Evolutionary conservation across 2,797 vertebrate species (phyloP).

Genomic region (Onychomys torridus): DNA sequence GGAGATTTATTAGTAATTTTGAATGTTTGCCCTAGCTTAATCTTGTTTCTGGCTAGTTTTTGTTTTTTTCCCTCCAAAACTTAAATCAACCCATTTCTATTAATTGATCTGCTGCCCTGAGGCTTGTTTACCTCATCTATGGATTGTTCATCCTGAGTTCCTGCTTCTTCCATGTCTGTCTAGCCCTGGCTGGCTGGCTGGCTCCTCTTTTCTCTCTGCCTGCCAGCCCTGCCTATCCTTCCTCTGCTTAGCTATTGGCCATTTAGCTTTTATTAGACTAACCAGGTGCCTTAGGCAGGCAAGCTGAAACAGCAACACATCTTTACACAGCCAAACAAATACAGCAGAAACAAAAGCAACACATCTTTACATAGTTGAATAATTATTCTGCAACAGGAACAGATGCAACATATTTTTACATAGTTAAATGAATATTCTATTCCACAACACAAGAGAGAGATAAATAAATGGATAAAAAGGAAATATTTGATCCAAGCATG

Average conservation of each 20-base stretch:
- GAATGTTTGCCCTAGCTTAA: not conserved
- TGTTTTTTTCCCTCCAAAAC: too few species aligned
- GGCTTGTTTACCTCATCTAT: not conserved
- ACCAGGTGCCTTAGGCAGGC: not conserved
- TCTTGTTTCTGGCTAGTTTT: not conserved
- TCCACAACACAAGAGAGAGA: not conserved
- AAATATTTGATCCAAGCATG: not conserved
- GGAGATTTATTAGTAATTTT: not conserved
- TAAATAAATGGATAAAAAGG: not conserved
- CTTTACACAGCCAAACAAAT: too few species aligned
- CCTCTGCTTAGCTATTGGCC: not conserved
- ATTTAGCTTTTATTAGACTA: not conserved
- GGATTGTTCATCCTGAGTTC: not conserved
- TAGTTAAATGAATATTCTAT: not conserved
- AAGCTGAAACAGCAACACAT: not conserved
- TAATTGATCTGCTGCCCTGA: not conserved
- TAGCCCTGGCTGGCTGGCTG: not conserved
- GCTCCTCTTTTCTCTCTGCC: not conserved
- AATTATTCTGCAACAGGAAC: not conserved
- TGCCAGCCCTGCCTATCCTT: not conserved
- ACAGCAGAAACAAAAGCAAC: not conserved
- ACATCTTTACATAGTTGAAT: not conserved
- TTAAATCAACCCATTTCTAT: not conserved
- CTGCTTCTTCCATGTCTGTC: not conserved
- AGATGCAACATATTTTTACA: not conserved